Evolutionary conservation across 2,113 vertebrate species (phyloP).

Genomic region (Planiliza haematocheilus): DNA sequence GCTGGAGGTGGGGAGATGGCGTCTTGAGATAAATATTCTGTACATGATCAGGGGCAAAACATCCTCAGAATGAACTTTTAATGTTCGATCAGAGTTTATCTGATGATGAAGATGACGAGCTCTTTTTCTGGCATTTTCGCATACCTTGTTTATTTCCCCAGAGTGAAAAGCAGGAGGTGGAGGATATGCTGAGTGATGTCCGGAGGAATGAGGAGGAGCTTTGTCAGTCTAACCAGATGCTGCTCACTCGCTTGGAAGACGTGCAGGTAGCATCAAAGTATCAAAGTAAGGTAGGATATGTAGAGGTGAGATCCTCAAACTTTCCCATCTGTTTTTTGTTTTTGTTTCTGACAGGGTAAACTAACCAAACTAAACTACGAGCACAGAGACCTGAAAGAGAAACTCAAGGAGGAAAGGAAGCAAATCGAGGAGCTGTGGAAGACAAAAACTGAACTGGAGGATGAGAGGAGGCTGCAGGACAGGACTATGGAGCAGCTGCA

Average conservation of each 20-base stretch:
- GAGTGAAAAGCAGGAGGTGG: conserved; percentile 86
- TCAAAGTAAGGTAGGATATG: no score
- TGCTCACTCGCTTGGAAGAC: conserved; percentile 87
- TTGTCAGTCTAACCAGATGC: conserved; percentile 75
- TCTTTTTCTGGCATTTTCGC: background rate
- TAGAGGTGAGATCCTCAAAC: no score
- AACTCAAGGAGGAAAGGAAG: conserved; percentile 87
- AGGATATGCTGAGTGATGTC: conserved; percentile 81
- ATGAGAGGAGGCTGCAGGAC: conserved; percentile 87
- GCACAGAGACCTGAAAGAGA: conserved; percentile 88
- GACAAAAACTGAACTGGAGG: conserved; percentile 89
- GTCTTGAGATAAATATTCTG: background rate
- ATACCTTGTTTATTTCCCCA: conserved; percentile 49
- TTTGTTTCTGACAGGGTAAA: conserved; percentile 80
- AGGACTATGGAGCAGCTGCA: conserved; percentile 90
- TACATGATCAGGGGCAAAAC: background rate
- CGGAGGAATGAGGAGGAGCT: conserved; percentile 86
- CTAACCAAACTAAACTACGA: conserved; percentile 85
- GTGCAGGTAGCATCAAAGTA: conserved; percentile 81
- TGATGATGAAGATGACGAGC: no score
- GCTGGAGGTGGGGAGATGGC: conserved; percentile 72
- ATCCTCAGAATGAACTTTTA: no score
- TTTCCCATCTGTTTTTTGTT: background rate
- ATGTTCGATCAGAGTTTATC: no score
- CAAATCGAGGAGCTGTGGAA: conserved; percentile 89